Percentiles rank a stretch among this genome's conserved stretches.
phyloP scores from a whole-genome alignment of 2,888 invertebrate species.

The Lasioglossum oenotherae region DNA sequence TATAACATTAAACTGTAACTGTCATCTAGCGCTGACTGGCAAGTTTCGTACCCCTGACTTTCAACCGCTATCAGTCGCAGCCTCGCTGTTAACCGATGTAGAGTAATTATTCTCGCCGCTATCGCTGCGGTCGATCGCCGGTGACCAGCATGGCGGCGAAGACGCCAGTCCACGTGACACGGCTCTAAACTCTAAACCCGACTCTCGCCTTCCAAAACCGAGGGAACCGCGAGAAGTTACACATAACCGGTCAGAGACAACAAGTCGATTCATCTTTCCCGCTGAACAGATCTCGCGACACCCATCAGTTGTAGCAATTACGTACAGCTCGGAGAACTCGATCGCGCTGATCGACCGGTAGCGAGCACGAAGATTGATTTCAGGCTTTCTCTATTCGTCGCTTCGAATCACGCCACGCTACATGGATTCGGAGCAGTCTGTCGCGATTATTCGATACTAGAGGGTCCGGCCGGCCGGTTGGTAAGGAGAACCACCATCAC shows the following conservation, averaged over 20 bases:
- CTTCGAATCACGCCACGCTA: slow-evolving; percentile 11
- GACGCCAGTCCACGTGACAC: background rate
- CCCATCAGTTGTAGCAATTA: background rate
- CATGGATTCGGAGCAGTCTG: background rate
- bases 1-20: slow-evolving; percentile 14
- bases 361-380: background rate
- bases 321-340: background rate
- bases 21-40: slow-evolving; percentile 10
- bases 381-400: slow-evolving; percentile 10
- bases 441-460: slow-evolving; percentile 14
- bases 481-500: slow-evolving; percentile 42
- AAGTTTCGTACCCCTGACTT: background rate
- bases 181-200: background rate
- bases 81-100: background rate
- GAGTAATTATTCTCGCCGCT: background rate
- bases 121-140: background rate
- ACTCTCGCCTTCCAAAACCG: background rate
- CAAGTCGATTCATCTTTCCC: slow-evolving; percentile 2
- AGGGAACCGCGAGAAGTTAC: background rate
- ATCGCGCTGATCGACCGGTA: background rate
- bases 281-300: background rate
- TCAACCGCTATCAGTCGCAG: slow-evolving; percentile 11
- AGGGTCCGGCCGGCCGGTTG: background rate
- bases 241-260: background rate
- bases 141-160: background rate